phyloP scores from a whole-genome alignment of 2,888 invertebrate genomes.

The Physocephala rufipes region DNA sequence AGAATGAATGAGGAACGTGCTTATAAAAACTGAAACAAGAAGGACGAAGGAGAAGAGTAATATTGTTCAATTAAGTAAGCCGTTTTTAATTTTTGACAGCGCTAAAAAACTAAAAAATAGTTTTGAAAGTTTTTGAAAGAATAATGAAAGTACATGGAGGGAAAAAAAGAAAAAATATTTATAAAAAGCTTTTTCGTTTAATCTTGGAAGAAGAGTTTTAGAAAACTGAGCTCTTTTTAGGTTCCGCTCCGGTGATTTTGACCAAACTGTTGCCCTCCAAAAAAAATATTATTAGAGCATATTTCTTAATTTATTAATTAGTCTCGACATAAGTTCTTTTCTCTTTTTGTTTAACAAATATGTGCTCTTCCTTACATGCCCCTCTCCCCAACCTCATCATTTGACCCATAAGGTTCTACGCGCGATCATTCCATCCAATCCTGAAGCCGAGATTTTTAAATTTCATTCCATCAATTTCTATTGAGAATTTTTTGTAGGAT shows the following conservation, averaged over 20 bases:
- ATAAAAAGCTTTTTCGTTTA: too few relatives aligned
- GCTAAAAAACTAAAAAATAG: too few relatives aligned
- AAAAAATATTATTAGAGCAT: background rate
- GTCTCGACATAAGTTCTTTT: background rate
- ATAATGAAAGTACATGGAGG: background rate
- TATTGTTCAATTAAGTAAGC: slow-evolving; percentile 3
- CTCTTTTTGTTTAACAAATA: background rate
- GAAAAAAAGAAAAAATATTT: too few relatives aligned
- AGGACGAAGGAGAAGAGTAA: background rate
- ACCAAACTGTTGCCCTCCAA: background rate
- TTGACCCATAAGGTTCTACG: background rate
- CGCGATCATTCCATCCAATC: background rate
- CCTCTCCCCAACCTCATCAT: background rate
- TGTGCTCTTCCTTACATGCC: background rate
- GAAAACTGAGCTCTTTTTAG: background rate
- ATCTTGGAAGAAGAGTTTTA: too few relatives aligned
- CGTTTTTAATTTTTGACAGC: slow-evolving; percentile 11
- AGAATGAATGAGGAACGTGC: too few relatives aligned
- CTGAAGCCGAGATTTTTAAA: too few relatives aligned
- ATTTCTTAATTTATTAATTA: slow-evolving; percentile 2
- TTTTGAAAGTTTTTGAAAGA: background rate
- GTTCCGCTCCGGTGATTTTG: slow-evolving; percentile 3
- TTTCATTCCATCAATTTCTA: background rate
- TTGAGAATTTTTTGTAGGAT: background rate
- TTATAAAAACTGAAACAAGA: too few relatives aligned